Conservation (phyloP, 2,888 invertebrate species). For the Cataglyphis rosenhaueri region DNA sequence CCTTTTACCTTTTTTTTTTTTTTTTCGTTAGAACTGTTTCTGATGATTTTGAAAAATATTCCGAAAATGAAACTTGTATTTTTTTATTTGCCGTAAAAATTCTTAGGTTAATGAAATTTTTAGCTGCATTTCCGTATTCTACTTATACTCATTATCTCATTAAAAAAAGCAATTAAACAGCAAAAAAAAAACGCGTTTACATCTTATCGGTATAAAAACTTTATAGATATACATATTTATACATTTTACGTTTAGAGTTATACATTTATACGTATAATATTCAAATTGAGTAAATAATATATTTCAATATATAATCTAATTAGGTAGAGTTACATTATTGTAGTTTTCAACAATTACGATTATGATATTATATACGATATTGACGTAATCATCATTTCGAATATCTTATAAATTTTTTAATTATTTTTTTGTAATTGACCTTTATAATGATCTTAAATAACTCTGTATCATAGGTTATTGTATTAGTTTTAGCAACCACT, state of each 20-base stretch:
- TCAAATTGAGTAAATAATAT: not conserved
- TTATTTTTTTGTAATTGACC: too few species aligned
- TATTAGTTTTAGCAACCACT: too few species aligned
- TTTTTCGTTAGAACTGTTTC: not conserved
- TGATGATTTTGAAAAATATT: conserved; percentile 2
- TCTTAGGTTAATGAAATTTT: conserved; percentile 19
- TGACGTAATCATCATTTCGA: too few species aligned
- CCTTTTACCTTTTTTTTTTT: not conserved
- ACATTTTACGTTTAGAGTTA: not conserved
- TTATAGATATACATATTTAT: not conserved
- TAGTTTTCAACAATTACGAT: not conserved
- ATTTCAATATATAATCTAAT: not conserved
- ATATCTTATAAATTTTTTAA: too few species aligned
- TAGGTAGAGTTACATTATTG: not conserved
- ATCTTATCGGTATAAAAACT: not conserved
- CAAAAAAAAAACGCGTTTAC: not conserved
- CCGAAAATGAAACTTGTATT: not conserved
- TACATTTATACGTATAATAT: too few species aligned
- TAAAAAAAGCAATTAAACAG: not conserved
- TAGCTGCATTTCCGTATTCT: not conserved
- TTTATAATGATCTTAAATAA: too few species aligned
- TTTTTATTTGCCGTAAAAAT: not conserved
- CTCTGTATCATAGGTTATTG: too few species aligned
- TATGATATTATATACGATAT: not conserved
- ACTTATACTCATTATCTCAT: too few species aligned